Conservation (phyloP, 92 coral and sea anemone genomes). For the Muricea muricata region DNA sequence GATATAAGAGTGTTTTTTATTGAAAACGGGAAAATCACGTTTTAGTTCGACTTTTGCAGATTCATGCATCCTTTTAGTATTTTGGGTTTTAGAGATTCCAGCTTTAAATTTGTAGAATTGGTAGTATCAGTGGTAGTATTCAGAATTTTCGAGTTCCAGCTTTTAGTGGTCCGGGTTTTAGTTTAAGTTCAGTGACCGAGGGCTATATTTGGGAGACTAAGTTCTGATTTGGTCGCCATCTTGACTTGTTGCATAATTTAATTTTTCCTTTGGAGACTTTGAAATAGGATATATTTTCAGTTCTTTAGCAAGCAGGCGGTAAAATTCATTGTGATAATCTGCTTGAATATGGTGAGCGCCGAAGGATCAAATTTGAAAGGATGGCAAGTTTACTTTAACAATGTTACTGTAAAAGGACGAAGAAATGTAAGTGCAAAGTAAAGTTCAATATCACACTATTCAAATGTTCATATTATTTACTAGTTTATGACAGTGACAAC, state of each 20-base stretch:
- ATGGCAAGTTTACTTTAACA: conserved; percentile 48
- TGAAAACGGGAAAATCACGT: too few species aligned
- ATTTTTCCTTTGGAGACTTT: not conserved
- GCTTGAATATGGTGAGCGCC: conserved; percentile 33
- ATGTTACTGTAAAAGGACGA: conserved; percentile 40
- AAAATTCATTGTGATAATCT: too few species aligned
- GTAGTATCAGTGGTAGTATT: too few species aligned
- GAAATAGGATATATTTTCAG: not conserved
- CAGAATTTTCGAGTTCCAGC: too few species aligned
- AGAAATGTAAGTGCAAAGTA: conserved; percentile 45
- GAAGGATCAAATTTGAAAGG: conserved; percentile 40
- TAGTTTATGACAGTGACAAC: not conserved
- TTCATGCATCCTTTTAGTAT: too few species aligned
- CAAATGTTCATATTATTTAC: not conserved
- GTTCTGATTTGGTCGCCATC: not conserved
- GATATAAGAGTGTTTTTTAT: too few species aligned
- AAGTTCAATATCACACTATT: too few species aligned
- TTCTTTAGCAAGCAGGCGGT: too few species aligned
- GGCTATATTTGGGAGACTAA: not conserved
- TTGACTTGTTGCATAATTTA: not conserved
- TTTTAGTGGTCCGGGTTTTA: not conserved
- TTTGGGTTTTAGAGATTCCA: too few species aligned
- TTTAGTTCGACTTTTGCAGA: too few species aligned
- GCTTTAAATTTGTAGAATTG: too few species aligned
- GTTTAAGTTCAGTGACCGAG: not conserved